phyloP scores from a whole-genome alignment of 2,888 invertebrate species.

The Volucella inanis region DNA sequence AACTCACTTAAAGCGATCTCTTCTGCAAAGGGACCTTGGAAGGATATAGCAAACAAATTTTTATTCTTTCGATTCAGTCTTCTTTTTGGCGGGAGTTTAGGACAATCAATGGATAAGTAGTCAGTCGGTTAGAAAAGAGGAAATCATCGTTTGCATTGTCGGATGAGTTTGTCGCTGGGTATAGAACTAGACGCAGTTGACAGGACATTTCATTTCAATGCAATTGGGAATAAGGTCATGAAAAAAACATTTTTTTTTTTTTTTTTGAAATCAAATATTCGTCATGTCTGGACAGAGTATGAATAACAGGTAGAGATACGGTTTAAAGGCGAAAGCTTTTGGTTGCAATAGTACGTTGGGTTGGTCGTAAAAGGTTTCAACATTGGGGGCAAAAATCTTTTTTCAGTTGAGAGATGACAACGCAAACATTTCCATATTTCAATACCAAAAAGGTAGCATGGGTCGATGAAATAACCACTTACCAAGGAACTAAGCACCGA shows the following conservation, averaged over 20 bases:
- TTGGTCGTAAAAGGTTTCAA: too few relatives aligned
- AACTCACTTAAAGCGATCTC: constrained; percentile 12
- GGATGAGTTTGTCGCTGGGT: constrained; percentile 36
- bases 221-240: constrained; percentile 50
- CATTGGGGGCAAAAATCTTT: too few relatives aligned
- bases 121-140: constrained; percentile 52
- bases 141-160: constrained; percentile 59
- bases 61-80: constrained; percentile 23
- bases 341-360: too few relatives aligned
- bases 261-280: constrained; percentile 30
- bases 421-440: too few relatives aligned
- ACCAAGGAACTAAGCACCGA: too few relatives aligned
- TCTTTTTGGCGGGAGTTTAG: constrained; percentile 28
- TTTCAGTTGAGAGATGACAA: too few relatives aligned
- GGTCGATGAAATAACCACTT: too few relatives aligned
- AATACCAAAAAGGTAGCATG: too few relatives aligned
- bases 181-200: constrained; percentile 33
- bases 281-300: constrained; percentile 13
- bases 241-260: constrained; percentile 45
- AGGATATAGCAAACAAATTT: constrained; percentile 21
- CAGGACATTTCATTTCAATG: constrained; percentile 58
- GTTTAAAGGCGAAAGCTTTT: too few relatives aligned
- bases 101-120: constrained; percentile 46
- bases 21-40: neutral
- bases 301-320: constrained; percentile 15